Conservation (phyloP, 2,888 invertebrate species). For the Odontomyia ornata region DNA sequence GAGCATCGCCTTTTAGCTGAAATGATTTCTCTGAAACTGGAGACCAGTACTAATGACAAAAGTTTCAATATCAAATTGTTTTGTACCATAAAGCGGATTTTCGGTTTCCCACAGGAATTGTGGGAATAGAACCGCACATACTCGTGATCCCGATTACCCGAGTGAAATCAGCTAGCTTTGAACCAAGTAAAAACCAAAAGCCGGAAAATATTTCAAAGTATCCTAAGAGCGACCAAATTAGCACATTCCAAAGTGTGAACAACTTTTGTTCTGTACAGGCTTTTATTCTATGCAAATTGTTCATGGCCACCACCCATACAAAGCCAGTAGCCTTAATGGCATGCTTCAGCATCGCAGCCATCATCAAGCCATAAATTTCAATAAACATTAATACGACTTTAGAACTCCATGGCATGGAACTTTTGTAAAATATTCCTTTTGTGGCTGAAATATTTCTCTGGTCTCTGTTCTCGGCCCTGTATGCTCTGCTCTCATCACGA, state of each 20-base stretch:
- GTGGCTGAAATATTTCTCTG: conserved; percentile 19
- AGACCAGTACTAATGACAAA: no score
- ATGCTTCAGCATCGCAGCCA: background rate
- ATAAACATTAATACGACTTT: conserved; percentile 43
- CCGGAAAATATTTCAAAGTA: no score
- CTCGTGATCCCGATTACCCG: no score
- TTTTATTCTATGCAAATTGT: background rate
- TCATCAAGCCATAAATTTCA: conserved; percentile 40
- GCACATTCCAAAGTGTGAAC: background rate
- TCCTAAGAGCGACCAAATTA: background rate
- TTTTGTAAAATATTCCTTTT: conserved; percentile 37
- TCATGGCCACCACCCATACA: background rate
- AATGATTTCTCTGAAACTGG: no score
- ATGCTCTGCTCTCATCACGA: conserved; percentile 11
- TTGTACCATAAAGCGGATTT: no score
- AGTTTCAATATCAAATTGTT: no score
- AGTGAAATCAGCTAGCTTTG: no score
- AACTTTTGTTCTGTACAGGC: background rate
- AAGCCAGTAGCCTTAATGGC: conserved; percentile 16
- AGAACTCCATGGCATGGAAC: conserved; percentile 24
- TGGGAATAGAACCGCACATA: no score
- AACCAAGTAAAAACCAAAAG: no score
- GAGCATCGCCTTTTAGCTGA: no score
- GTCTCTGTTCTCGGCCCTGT: background rate
- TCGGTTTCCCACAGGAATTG: no score